Evolutionary conservation across 92 coral and sea anemone genomes (phyloP), one percentile per base, ranked within the genome.

Genomic region (Plumapathes pennacea): DNA sequence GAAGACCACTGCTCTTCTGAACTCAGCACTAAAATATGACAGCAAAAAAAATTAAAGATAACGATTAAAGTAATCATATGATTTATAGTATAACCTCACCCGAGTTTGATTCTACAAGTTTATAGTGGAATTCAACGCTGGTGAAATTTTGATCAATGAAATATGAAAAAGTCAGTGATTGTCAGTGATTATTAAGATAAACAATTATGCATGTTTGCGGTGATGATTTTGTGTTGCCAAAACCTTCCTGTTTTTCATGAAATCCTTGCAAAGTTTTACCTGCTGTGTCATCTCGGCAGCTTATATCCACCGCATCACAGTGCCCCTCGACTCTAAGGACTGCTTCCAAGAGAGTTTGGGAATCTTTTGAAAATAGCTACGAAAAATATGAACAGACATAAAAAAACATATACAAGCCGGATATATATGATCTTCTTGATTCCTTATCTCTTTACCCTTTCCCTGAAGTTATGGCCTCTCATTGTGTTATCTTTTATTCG

Each of bases 271-370:
- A n/a, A n/a, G n/a, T n/a, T n/a, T n/a, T n/a, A n/a, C n/a, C n/a
- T n/a, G n/a, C n/a, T n/a, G 40, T 34, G 9, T 34, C 40, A 34
- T 34, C 52, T 12, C 32, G 12, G 5, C 15, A 17, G 15, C 5
- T n/a, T 26, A 66, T 32, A n/a, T 66, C 63, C 3, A 66, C 73
- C 4, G 73, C 73, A 66, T 66, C 73, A 41, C 62, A 66, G 13
- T 41, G 3, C 32, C 44, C 37, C 25, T 42, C 37, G 6, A 66
- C 19, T 41, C 53, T 48, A 38, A 40, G 52, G 24, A 66, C 73
- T 2, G 54, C 26, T 25, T 30, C 41, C 38, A 66, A 51, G 10
- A 41, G 24, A 53, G n/a, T 23, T 11, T 39, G 52, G 10, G 63
- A 32, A 15, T 66, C 63, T 29, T 54, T 62, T 41, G 73, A 22